Base-by-base conservation (phyloP, 2,888 invertebrate species). In the Loripinus fragilis region DNA sequence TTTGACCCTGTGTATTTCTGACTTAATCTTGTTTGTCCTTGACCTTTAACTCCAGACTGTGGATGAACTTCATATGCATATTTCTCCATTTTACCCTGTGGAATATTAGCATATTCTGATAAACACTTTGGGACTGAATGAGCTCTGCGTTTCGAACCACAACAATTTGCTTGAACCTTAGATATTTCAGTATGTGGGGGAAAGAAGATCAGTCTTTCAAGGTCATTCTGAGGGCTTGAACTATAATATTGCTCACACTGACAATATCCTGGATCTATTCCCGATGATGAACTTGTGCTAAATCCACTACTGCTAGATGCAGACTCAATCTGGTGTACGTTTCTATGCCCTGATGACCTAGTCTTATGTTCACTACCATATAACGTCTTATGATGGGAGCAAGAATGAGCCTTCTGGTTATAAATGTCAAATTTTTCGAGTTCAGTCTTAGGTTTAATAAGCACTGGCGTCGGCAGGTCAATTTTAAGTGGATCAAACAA, bases 111-210 rank as follows among this genome's bases (percentile, higher is more conserved):
- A 67, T 74, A 78, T 33, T 81, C 81, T 38, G 78, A 78, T 60
- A 82, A 65, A 69, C 64, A 65, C 42, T 64, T 79, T 20, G 78
- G 81, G 12, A 78, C 52, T 17, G 85, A 80, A 28, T 82, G 76
- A 8, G 85, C 78, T 42, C 78, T 74, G 48, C 48, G 69, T 52
- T 80, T 84, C n/a, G 84, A 55, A 12, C 73, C 75, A 52, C 76
- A 73, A 52, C 81, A 81, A 25, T 68, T 23, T 71, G 75, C 78
- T 25, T 74, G 35, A 20, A 48, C 68, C 38, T 76, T 80, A 45
- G 69, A 60, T 23, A 76, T 82, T 67, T 90, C 90, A 12, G 90
- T 81, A 76, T 90, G 90, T n/a, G 90, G 90, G 45, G 90, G 90
- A 45, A 85, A 88, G 72, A 90, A 90, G 20, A 90, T 85, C 20